Base-by-base conservation (phyloP, 2,888 invertebrate genomes). In the Leptinotarsa haldemani region DNA sequence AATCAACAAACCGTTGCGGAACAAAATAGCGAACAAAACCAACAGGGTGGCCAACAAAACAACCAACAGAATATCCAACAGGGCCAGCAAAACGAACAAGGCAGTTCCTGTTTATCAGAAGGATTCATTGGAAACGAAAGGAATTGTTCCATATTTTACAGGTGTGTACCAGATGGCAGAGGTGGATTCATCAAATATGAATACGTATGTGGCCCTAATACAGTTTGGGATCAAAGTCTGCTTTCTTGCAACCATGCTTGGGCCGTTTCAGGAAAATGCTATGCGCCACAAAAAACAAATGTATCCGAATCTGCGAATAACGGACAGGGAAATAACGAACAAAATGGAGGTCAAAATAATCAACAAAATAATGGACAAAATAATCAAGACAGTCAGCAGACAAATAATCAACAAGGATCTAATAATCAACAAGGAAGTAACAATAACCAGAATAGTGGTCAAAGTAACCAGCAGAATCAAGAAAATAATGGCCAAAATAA, bases 101-200 rank as follows among this genome's bases (percentile, higher is more conserved):
- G 16, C 40, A 61, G n/a, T 16, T 58, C 22, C 20, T 61, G 61
- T 61, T 2, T 9, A 3, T 61, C 87, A 77, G 92, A 93, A 85
- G 95, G 95, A 66, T 95, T 93, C 85, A 90, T 92, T 82, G 90
- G 92, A 16, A 91, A 94, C 85, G 88, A 90, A 58, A 87, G 87
- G 53, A 90, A 94, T 82, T 95, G 95, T 82, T 91, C 89, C 74
- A 93, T 92, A 84, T 95, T 94, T 88, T 94, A 93, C 84, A 90
- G 94, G 79, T 95, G 95, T 86, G 93, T 94, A 30, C 88, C 89
- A 74, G 89, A 90, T 82, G 91, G 91, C 0, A 87, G 89, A 40
- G 90, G 90, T 74, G 88, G 89, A 2, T 93, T 88, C 80, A 91
- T 87, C 64, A 92, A 90, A 86, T 93, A 93, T 83, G 92, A 94